Evolutionary conservation across 2,888 invertebrate genomes (phyloP), one percentile per base, ranked within the genome.

Genomic region (Tetragnatha montana): DNA sequence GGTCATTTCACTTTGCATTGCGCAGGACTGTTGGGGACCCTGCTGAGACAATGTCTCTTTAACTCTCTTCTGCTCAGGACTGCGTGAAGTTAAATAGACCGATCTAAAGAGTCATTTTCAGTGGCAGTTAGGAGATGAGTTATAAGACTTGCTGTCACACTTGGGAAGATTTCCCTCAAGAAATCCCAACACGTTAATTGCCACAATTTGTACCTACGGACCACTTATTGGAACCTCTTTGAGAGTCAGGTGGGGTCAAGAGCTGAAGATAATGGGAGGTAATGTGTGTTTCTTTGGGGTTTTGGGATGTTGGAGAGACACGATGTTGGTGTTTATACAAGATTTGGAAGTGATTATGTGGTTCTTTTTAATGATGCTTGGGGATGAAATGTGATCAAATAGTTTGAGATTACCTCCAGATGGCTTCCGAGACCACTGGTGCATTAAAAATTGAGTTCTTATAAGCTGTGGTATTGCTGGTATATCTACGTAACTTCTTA

Each of bases 81-180:
- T 50, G 81, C 87, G 75, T 87, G 81, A 87, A 74, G 81, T 87
- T 81, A 87, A 87, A 87, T 87, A 87, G 81, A 69, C 87, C 87
- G 51, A 70, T 71, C 22, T 68, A 74, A 60, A 74, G 79, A 49
- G 75, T 80, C 60, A 81, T 74, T 87, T 75, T 60, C 75, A 19
- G 19, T 73, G 81, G 81, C 73, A 49, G 47, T 82, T 80, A 73
- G 74, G 51, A 68, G 69, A 84, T 19, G 81, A 81, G 70, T 49
- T 70, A 81, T 69, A 81, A 49, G 68, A 10, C 19, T 70, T 49
- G 76, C 21, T 49, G 68, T 68, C 73, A 47, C 84, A 76, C 75
- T 21, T 84, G 84, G 69, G 21, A n/a, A 76, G 69, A n/a, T 84
- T 84, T 84, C 76, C 84, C 84, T 84, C 19, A 84, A 84, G 84